Evolutionary conservation across 1,140 invertebrate genomes (phyloP).

Genomic region (Ceratina japonica): DNA sequence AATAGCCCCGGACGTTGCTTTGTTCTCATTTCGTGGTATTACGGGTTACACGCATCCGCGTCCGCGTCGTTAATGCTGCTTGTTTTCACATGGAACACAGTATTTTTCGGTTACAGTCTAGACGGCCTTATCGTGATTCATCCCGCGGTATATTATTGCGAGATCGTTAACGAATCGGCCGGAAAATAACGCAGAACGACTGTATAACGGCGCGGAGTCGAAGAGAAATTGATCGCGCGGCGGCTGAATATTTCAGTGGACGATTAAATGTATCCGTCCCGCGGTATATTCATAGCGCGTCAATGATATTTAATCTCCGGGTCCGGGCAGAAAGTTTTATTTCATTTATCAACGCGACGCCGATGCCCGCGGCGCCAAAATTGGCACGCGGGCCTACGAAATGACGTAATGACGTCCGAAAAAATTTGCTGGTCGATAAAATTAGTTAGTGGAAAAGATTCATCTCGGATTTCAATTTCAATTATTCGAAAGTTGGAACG

Average conservation of each 20-base stretch:
- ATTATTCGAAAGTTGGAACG: no score
- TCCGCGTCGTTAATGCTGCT: conserved; percentile 40
- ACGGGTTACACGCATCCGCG: conserved; percentile 19
- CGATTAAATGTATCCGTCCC: no score
- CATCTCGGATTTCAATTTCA: no score
- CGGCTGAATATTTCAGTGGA: not conserved
- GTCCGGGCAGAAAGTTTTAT: no score
- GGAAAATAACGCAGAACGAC: conserved; percentile 46
- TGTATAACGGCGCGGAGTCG: not conserved
- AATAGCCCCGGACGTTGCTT: conserved; percentile 48
- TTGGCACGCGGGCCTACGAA: no score
- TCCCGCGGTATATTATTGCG: conserved; percentile 21
- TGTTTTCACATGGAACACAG: conserved; percentile 34
- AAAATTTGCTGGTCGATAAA: no score
- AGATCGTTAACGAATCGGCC: conserved; percentile 40
- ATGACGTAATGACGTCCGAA: no score
- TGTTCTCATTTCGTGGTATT: conserved; percentile 56
- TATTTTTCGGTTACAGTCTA: conserved; percentile 48
- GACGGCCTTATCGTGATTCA: conserved; percentile 57
- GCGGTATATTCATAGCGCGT: no score
- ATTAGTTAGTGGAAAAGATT: no score
- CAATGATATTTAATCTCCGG: no score
- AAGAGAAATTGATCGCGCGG: not conserved
- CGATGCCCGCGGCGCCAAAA: no score
- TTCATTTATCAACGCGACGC: no score